Evolutionary conservation across 2,113 vertebrate species (phyloP).

Genomic region (Pteronura brasiliensis): DNA sequence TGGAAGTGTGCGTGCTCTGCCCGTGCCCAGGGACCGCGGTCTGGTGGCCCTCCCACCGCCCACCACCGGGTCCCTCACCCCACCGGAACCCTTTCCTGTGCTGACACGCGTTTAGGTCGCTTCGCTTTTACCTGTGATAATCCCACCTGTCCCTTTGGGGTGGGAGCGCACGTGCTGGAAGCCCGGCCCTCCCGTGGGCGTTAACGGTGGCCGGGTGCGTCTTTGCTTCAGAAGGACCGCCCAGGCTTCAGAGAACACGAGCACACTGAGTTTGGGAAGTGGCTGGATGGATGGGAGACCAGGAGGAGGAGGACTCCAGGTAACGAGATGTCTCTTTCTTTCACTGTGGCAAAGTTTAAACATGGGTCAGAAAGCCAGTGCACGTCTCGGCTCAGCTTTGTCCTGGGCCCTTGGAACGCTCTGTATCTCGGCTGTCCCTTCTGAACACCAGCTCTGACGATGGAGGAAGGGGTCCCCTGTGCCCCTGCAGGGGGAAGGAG

Average conservation of each 20-base stretch:
- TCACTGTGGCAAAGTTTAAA: rapidly evolving
- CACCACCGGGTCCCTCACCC: not conserved
- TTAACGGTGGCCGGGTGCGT: rapidly evolving
- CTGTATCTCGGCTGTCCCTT: rapidly evolving
- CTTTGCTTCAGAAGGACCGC: slow-evolving; percentile 73
- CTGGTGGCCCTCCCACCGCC: too few species aligned
- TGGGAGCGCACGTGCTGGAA: rapidly evolving
- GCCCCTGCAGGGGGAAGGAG: not conserved
- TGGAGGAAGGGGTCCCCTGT: not conserved
- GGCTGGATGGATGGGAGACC: slow-evolving; percentile 91
- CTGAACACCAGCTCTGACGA: not conserved
- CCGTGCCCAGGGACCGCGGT: rapidly evolving
- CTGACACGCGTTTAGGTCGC: not conserved
- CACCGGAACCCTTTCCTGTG: not conserved
- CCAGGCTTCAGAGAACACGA: slow-evolving; percentile 78
- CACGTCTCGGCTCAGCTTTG: rapidly evolving
- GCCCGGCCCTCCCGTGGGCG: too few species aligned
- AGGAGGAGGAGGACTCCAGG: slow-evolving; percentile 86
- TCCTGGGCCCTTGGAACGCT: rapidly evolving
- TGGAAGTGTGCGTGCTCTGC: rapidly evolving
- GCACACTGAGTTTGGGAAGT: slow-evolving; percentile 86
- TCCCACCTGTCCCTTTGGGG: not conserved
- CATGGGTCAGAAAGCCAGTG: rapidly evolving
- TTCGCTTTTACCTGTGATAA: not conserved
- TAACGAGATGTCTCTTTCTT: not conserved